These are phyloP conservation scores for Bradypus variegatus DNA, from an alignment of 2,797 vertebrate genomes.

Conservation along the genomic window DNA sequence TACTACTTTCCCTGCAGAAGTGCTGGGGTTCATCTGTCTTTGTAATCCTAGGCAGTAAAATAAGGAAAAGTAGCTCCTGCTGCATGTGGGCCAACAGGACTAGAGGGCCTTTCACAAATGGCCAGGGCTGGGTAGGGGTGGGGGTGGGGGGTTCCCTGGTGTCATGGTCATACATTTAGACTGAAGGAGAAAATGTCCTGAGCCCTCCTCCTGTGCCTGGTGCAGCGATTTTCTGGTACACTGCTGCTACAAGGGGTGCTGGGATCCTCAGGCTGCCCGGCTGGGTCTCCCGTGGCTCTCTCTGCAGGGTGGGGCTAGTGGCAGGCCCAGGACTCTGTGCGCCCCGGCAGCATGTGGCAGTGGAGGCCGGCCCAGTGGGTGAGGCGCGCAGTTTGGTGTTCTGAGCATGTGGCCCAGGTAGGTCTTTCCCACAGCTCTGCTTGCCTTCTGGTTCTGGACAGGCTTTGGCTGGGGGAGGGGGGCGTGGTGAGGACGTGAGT, in stretches of 20 bases:
- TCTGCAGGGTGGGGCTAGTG: too few relatives aligned
- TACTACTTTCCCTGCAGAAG: not conserved
- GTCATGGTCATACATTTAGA: fast-evolving
- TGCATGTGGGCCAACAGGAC: not conserved
- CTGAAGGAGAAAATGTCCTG: not conserved
- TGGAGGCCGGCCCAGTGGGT: fast-evolving
- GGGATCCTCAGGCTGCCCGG: not conserved
- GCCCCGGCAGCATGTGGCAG: not conserved
- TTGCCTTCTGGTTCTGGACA: not conserved
- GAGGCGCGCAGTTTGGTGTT: not conserved
- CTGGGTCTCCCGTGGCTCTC: not conserved
- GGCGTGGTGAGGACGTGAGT: not conserved
- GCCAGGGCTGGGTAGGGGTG: not conserved
- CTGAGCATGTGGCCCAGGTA: not conserved
- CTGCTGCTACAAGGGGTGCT: fast-evolving
- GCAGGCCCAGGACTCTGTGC: not conserved
- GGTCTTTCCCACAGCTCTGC: not conserved
- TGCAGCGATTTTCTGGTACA: fast-evolving
- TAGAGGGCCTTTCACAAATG: not conserved
- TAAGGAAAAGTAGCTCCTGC: not conserved
- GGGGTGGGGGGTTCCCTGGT: too few relatives aligned
- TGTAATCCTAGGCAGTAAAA: fast-evolving
- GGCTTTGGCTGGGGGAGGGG: too few relatives aligned
- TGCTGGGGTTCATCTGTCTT: not conserved
- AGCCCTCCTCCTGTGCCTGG: not conserved